Conservation (phyloP, 2,113 vertebrate genomes). For the Crotophaga sulcirostris region DNA sequence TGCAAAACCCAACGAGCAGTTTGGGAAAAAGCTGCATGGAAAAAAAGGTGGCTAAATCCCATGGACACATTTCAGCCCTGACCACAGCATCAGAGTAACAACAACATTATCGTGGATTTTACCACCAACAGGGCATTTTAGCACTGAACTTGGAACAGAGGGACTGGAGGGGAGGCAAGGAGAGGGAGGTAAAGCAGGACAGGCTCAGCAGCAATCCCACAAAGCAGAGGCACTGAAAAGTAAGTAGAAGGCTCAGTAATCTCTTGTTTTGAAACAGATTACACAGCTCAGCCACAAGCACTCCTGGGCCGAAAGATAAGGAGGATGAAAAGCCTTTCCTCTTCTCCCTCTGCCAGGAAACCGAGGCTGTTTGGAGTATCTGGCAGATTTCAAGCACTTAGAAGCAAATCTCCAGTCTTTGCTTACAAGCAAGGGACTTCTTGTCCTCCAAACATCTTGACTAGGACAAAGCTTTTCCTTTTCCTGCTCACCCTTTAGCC, state of each 20-base stretch:
- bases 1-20: background rate
- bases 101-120: accelerated
- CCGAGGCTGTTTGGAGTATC: background rate
- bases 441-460: background rate
- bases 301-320: background rate
- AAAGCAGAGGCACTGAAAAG: background rate
- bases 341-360: background rate
- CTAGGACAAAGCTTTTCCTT: background rate
- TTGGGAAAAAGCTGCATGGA: background rate
- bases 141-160: background rate
- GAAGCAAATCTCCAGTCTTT: background rate
- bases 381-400: background rate
- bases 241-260: background rate
- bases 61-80: accelerated
- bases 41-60: background rate
- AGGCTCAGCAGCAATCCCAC: background rate
- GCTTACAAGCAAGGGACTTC: background rate
- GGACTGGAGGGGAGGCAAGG: background rate
- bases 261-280: slow-evolving; percentile 10
- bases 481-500: background rate
- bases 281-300: background rate
- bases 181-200: background rate
- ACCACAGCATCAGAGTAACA: background rate
- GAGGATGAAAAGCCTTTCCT: background rate
- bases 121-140: accelerated